Percentiles rank a stretch among this genome's conserved stretches.
These are phyloP conservation scores for Apus apus DNA, from an alignment of 2,113 vertebrate species.

Conservation along the genomic window DNA sequence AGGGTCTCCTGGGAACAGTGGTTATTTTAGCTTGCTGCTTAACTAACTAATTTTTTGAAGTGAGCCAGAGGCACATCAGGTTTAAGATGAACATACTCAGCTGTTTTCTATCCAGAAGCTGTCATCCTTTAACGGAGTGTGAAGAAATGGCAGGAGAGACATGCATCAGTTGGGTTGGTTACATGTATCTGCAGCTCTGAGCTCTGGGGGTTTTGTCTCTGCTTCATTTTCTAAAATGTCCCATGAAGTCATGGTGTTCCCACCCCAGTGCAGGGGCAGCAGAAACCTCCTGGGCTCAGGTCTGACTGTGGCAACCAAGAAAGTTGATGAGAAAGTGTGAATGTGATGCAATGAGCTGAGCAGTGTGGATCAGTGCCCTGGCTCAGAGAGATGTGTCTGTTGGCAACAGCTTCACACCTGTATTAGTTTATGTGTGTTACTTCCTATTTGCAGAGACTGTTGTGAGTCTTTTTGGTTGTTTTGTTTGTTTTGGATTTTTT, in stretches of 20 bases:
- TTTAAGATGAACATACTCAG: background rate
- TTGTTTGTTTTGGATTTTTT: too few relatives aligned
- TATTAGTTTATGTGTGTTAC: background rate
- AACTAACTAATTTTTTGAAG: background rate
- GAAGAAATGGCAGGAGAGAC: background rate
- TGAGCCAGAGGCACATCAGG: background rate
- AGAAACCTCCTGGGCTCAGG: background rate
- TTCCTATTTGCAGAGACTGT: background rate
- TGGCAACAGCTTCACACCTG: background rate
- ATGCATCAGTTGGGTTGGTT: background rate
- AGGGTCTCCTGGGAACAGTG: background rate
- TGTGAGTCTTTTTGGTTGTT: fast-evolving
- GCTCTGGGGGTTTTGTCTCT: background rate
- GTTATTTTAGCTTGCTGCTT: background rate
- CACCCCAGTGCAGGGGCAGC: background rate
- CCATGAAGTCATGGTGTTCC: fast-evolving
- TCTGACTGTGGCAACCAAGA: background rate
- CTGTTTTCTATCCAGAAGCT: background rate
- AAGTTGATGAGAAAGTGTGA: background rate
- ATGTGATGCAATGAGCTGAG: background rate
- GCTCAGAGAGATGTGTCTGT: background rate
- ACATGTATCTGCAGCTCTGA: background rate
- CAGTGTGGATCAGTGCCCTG: background rate
- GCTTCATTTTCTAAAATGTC: background rate
- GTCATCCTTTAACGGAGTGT: background rate